Conservation (phyloP, 2,888 invertebrate genomes). For the Ennomos erosarius region DNA sequence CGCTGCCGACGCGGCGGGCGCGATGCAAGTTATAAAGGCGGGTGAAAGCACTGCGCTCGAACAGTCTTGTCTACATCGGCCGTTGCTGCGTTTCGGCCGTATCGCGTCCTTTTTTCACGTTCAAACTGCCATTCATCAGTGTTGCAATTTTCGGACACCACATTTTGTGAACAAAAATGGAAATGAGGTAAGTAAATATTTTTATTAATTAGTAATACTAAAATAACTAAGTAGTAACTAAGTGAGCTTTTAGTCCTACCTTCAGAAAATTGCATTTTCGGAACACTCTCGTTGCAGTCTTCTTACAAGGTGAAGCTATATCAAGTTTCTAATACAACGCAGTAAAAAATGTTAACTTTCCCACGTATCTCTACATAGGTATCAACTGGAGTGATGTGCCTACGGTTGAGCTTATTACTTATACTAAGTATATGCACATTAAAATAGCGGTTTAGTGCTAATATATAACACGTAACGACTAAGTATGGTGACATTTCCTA, state of each 20-base stretch:
- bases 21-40: slow-evolving; percentile 75
- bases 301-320: background rate
- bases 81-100: slow-evolving; percentile 53
- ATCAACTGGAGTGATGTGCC: background rate
- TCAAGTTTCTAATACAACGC: slow-evolving; percentile 2
- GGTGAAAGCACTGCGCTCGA: slow-evolving; percentile 76
- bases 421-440: too few relatives aligned
- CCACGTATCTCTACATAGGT: background rate
- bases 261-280: too few relatives aligned
- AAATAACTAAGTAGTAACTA: too few relatives aligned
- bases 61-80: slow-evolving; percentile 61
- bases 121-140: slow-evolving; percentile 51
- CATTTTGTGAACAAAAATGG: slow-evolving; percentile 52
- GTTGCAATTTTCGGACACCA: slow-evolving; percentile 61
- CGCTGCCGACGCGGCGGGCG: slow-evolving; percentile 26
- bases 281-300: too few relatives aligned
- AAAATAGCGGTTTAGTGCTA: too few relatives aligned
- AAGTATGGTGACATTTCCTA: too few relatives aligned
- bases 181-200: slow-evolving; percentile 69
- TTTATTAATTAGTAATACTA: too few relatives aligned
- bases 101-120: slow-evolving; percentile 67
- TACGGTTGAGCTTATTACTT: too few relatives aligned
- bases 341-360: slow-evolving; percentile 3
- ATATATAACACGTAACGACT: too few relatives aligned
- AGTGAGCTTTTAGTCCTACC: too few relatives aligned